phyloP scores from a whole-genome alignment of 2,888 invertebrate genomes.

The Macropis europaea region DNA sequence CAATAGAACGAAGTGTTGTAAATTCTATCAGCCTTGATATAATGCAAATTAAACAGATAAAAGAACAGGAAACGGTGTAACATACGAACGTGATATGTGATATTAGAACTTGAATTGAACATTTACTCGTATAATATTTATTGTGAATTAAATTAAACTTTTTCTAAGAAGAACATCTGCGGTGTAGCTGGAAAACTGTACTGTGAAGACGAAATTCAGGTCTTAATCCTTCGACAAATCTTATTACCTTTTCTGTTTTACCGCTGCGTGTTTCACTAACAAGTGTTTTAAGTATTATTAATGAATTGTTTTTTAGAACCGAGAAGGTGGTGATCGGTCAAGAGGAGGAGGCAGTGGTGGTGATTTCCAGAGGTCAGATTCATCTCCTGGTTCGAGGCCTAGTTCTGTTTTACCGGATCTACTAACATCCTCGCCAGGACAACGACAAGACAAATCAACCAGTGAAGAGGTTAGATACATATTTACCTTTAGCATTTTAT shows the following conservation, averaged over 20 bases:
- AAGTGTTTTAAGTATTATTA: slow-evolving; percentile 9
- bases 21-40: background rate
- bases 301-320: slow-evolving; percentile 72
- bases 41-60: no score
- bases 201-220: no score
- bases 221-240: slow-evolving; percentile 32
- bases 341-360: slow-evolving; percentile 82
- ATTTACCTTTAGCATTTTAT: background rate
- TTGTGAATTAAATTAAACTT: no score
- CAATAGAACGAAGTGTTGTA: background rate
- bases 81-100: no score
- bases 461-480: slow-evolving; percentile 93
- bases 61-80: no score
- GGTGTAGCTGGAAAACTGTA: no score
- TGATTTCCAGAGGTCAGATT: slow-evolving; percentile 81
- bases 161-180: no score
- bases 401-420: slow-evolving; percentile 97
- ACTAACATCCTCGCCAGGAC: slow-evolving; percentile 93
- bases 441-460: slow-evolving; percentile 94
- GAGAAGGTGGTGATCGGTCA: slow-evolving; percentile 74
- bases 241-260: background rate
- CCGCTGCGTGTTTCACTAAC: background rate
- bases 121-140: no score
- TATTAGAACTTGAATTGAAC: no score
- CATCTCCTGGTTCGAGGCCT: slow-evolving; percentile 85